Evolutionary conservation across 2,888 invertebrate species (phyloP), one percentile per base, ranked within the genome.

Genomic region (Cataglyphis livida): DNA sequence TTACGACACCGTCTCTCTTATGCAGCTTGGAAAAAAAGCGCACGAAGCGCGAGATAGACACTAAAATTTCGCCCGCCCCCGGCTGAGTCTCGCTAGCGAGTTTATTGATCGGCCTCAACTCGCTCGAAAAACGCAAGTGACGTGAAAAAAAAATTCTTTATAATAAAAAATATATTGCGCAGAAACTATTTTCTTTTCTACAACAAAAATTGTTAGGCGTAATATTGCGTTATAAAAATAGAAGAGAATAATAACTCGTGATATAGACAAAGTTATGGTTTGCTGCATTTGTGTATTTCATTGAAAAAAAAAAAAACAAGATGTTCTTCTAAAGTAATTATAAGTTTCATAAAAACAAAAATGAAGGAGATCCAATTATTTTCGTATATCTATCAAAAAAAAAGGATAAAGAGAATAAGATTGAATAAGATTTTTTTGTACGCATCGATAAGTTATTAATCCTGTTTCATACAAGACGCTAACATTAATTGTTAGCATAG

Each of bases 71-170:
- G 2, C 18, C 10, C 62, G 32, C 9, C 32, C 61, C 38, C 18
- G 28, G 3, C n/a, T n/a, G 48, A 21, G 38, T 51, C 35, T 51
- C 10, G 25, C 21, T 65, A n/a, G 44, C 48, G 4, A 44, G 44
- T 44, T 44, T 65, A 66, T 76, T n/a, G 54, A 66, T 76, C 41
- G 28, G 66, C 28, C n/a, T 76, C 28, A 54, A 64, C 61, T 21
- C 64, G 25, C 44, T 28, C 18, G 3, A 38, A 65, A 76, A 38
- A 65, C n/a, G 38, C 10, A 1, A 7, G 15, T n/a, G 28, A 38
- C n/a, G 15, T 76, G 54, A 65, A 65, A 65, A 48, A 65, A 65
- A 25, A 38, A 25, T 12, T 25, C 6, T 38, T 4, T 38, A 5
- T 41, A 15, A 76, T 9, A n/a, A 0, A 25, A 54, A 76, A 41